Evolutionary conservation across 2,113 vertebrate genomes (phyloP).

Genomic region (Holacanthus passer): DNA sequence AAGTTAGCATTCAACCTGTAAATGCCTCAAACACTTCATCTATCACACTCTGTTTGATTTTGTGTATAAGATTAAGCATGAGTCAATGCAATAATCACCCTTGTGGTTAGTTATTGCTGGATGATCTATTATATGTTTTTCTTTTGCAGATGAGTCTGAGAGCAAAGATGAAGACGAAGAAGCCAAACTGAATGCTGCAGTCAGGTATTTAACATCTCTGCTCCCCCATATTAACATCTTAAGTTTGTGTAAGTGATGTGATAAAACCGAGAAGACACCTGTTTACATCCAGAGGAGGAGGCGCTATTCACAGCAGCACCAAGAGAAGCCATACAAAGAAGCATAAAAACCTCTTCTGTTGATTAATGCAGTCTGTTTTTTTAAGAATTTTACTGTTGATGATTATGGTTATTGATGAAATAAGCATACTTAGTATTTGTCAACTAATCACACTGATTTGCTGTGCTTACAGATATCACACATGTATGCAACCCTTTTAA

Average conservation of each 20-base stretch:
- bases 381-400: background rate
- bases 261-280: background rate
- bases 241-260: background rate
- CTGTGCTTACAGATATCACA: background rate
- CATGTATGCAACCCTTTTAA: background rate
- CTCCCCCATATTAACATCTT: background rate
- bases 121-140: background rate
- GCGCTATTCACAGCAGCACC: no score
- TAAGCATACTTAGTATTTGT: background rate
- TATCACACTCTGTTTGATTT: background rate
- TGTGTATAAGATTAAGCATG: background rate
- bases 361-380: background rate
- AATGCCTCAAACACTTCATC: rapidly evolving
- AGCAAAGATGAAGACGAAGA: conserved; percentile 88
- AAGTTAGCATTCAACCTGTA: rapidly evolving
- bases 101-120: background rate
- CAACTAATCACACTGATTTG: background rate
- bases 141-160: conserved; percentile 93
- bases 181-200: conserved; percentile 79
- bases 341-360: background rate
- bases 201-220: conserved; percentile 69
- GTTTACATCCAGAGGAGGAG: background rate
- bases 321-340: background rate
- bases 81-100: no score
- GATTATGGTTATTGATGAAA: background rate